These are phyloP conservation scores for Chrysolina haemoptera DNA, from an alignment of 2,888 invertebrate genomes.

Conservation along the genomic window DNA sequence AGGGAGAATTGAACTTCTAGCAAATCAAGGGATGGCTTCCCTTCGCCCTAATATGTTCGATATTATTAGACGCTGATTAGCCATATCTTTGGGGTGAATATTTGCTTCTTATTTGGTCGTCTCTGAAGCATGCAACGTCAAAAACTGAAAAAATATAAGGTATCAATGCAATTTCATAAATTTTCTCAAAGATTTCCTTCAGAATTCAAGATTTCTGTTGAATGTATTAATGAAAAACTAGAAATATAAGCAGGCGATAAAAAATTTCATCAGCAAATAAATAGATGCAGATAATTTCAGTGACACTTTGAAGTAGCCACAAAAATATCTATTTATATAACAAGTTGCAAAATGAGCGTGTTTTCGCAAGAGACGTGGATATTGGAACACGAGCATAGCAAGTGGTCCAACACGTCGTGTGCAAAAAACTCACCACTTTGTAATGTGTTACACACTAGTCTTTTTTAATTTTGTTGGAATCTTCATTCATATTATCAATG, in stretches of 20 bases:
- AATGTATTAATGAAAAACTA: not conserved
- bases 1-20: slow-evolving; percentile 31
- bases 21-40: slow-evolving; percentile 38
- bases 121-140: not conserved
- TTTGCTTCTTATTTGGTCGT: slow-evolving; percentile 12
- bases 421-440: no score
- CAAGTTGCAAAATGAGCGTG: no score
- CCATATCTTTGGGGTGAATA: slow-evolving; percentile 36
- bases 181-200: not conserved
- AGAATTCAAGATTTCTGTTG: not conserved
- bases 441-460: no score
- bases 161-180: not conserved
- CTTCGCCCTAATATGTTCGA: slow-evolving; percentile 42
- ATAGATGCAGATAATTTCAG: no score
- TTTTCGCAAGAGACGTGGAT: no score
- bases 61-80: slow-evolving; percentile 47
- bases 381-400: no score
- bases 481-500: no score
- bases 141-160: not conserved
- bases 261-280: not conserved
- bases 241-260: not conserved
- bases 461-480: no score
- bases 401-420: no score
- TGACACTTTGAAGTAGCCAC: no score
- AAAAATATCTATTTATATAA: no score